Conservation (phyloP, 2,113 vertebrate species). For the Cairina moschata region DNA sequence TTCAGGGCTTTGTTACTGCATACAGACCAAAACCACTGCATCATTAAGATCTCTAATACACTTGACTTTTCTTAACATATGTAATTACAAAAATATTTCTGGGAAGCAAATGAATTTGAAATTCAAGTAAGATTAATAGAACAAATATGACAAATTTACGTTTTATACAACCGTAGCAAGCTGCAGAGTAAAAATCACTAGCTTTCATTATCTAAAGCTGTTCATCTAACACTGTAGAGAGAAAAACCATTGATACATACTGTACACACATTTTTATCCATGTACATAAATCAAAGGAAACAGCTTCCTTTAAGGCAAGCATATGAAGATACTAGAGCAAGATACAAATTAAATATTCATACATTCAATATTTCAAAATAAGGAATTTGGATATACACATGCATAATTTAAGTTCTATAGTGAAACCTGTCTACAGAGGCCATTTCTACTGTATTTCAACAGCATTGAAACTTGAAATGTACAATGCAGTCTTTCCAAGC, state of each 20-base stretch:
- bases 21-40: conserved; percentile 35
- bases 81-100: conserved; percentile 57
- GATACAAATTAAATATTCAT: conserved; percentile 81
- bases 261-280: conserved; percentile 73
- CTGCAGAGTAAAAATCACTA: conserved; percentile 63
- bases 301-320: conserved; percentile 77
- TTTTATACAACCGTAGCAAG: conserved; percentile 43
- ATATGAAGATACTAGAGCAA: conserved; percentile 76
- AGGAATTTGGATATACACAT: conserved; percentile 76
- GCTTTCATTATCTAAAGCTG: conserved; percentile 59
- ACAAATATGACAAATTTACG: background rate
- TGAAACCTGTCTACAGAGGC: conserved; percentile 78
- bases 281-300: conserved; percentile 78
- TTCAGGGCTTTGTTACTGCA: conserved; percentile 24
- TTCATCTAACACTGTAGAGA: conserved; percentile 53
- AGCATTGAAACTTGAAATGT: conserved; percentile 66
- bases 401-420: conserved; percentile 80
- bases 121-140: conserved; percentile 44
- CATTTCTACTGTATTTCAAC: conserved; percentile 77
- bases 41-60: conserved; percentile 16
- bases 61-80: conserved; percentile 39
- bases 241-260: conserved; percentile 71
- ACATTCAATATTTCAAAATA: conserved; percentile 82
- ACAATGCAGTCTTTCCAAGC: conserved; percentile 59
- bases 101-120: conserved; percentile 51